Base-by-base conservation (phyloP, 2,888 invertebrate genomes). In the Pollenia labialis region DNA sequence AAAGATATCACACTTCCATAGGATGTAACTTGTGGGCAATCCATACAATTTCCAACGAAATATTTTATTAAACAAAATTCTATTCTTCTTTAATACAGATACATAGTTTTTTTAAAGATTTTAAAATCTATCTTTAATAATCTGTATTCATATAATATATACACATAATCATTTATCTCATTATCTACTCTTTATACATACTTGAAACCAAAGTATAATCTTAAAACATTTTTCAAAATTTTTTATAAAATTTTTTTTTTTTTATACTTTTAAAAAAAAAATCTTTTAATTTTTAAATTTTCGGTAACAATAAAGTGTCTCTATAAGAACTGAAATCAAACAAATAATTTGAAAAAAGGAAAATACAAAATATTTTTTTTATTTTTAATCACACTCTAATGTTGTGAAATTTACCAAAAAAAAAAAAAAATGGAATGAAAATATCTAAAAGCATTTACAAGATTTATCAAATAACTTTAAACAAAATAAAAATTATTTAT, bases 381-480 rank as follows among this genome's bases (percentile, higher is more conserved):
- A 23, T 56, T 69, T 82, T 84, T 74, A 40, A 75, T 76, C 83
- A 81, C 77, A 74, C 84, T 87, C 81, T 68, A 64, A 87, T 62
- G 87, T 87, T 87, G 87, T 87, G 87, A 77, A 77, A 60, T 68
- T 68, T 48, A 81, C 44, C 54, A 81, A 72, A 80, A 23, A 23
- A 23, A 23, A 23, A 23, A 23, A 23, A 23, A 32, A 71, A 64
- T n/a, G 12, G 75, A 76, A 68, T 16, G 11, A n/a, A 77, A 75
- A 71, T 50, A 76, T 80, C 40, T 54, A 18, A 80, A 81, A 74
- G 62, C 76, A 77, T 84, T 84, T 87, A 81, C 72, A 81, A 85
- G 69, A 81, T 74, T 76, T 48, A 66, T n/a, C 50, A 68, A 56
- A 83, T 48, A 64, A 71, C 79, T 46, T 18, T 48, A 66, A 44